These are phyloP conservation scores for Anguilla obscura DNA, from an alignment of 2,797 vertebrate species.

Conservation along the genomic window DNA sequence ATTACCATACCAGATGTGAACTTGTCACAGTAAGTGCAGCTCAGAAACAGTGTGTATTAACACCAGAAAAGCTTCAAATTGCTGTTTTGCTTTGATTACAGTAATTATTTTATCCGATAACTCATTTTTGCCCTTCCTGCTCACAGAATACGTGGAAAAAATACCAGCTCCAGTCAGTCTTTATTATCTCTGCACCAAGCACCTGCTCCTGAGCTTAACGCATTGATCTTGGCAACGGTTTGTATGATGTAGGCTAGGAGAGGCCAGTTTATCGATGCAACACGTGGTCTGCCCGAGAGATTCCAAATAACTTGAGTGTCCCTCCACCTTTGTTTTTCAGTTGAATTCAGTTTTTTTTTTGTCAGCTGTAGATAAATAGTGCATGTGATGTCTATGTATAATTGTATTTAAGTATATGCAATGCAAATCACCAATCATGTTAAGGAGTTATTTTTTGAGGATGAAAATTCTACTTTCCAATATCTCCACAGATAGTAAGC, in stretches of 20 bases:
- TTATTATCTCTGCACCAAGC: not conserved
- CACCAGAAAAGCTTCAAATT: not conserved
- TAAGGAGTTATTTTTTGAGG: too few relatives aligned
- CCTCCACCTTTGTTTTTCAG: not conserved
- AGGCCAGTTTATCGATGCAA: not conserved
- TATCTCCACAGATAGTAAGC: too few relatives aligned
- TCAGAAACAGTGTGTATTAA: not conserved
- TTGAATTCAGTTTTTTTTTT: not conserved
- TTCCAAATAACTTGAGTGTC: not conserved
- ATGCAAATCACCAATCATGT: too few relatives aligned
- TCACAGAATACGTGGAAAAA: not conserved
- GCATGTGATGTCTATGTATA: too few relatives aligned
- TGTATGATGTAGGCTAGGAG: not conserved
- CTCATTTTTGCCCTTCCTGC: not conserved
- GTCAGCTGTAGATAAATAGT: not conserved
- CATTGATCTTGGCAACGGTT: not conserved
- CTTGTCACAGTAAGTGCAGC: not conserved
- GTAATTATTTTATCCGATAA: not conserved
- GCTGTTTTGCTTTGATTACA: not conserved
- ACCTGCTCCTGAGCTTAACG: not conserved
- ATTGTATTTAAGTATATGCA: too few relatives aligned
- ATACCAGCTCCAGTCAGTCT: not conserved
- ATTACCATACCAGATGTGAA: not conserved
- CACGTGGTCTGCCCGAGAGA: not conserved
- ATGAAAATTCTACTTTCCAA: too few relatives aligned